Evolutionary conservation across 2,113 vertebrate species (phyloP).

Genomic region (Pionites leucogaster): DNA sequence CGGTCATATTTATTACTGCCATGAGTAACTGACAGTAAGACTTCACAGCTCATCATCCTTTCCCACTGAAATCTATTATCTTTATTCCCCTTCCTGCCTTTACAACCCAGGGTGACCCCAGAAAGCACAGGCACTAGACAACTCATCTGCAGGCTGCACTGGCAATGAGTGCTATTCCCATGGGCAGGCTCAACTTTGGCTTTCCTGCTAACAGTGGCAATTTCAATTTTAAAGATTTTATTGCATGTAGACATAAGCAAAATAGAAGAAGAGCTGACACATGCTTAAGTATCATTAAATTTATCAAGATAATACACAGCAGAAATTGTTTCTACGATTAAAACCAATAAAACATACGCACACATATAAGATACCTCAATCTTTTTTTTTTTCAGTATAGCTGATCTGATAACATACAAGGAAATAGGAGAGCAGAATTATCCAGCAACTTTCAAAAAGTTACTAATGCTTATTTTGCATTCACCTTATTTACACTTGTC

Average conservation of each 20-base stretch:
- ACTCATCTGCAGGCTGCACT: background rate
- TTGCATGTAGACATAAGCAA: background rate
- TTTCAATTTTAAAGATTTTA: background rate
- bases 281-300: background rate
- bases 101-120: background rate
- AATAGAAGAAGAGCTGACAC: background rate
- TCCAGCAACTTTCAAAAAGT: background rate
- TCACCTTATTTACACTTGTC: background rate
- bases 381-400: background rate
- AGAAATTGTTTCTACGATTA: background rate
- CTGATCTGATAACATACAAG: background rate
- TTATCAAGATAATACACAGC: background rate
- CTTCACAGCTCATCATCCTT: background rate
- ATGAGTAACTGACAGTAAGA: background rate
- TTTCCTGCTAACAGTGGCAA: background rate
- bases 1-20: background rate
- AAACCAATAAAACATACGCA: background rate
- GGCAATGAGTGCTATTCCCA: background rate
- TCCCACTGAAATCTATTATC: background rate
- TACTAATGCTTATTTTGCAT: background rate
- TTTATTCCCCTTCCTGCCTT: background rate
- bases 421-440: background rate
- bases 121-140: background rate
- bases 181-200: background rate
- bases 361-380: background rate